Evolutionary conservation across 2,797 vertebrate species (phyloP), one percentile per base, ranked within the genome.

Genomic region (Triplophysa yarkandensis): DNA sequence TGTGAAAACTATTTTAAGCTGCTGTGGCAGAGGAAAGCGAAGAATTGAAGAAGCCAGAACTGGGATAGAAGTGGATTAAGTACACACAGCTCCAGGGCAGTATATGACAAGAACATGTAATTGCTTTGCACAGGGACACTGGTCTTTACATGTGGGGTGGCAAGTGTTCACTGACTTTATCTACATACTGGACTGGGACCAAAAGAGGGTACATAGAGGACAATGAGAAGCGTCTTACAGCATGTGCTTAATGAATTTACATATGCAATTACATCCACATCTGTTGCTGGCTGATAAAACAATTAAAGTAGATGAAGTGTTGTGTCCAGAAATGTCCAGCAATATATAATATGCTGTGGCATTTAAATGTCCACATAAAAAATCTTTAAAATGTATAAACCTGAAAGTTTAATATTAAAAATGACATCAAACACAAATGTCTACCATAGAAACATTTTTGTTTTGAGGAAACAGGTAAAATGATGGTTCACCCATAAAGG

Each of bases 81-180:
- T 50, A 71, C 64, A 76, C 64, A 76, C 39, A 57, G 75, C 79
- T 76, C 65, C 65, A 76, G 80, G 80, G 73, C 75, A 71, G 57
- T 44, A 41, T 71, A 78, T 73, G 48, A 60, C 21, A 55, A 79
- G 65, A 71, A 71, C 63, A 71, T 77, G 67, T 79, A 71, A 76
- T 74, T 83, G 70, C 66, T 68, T 78, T 78, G 77, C 76, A 76
- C 14, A 30, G 54, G 52, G 46, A 71, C 58, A 68, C 46, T 48
- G 54, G 44, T 61, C 58, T 63, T 80, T 73, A 44, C 67, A 68
- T 63, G 70, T 55, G n/a, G 32, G 71, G 27, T 60, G 61, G 34
- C 62, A 67, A 52, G 60, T 71, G 63, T 62, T 64, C 58, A 19
- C 52, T 55, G 69, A 78, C 71, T 72, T 80, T 16, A 64, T 30